Percentiles rank a stretch among this genome's conserved stretches.
Conservation (phyloP, 2,113 vertebrate species). For the Uria aalge region DNA sequence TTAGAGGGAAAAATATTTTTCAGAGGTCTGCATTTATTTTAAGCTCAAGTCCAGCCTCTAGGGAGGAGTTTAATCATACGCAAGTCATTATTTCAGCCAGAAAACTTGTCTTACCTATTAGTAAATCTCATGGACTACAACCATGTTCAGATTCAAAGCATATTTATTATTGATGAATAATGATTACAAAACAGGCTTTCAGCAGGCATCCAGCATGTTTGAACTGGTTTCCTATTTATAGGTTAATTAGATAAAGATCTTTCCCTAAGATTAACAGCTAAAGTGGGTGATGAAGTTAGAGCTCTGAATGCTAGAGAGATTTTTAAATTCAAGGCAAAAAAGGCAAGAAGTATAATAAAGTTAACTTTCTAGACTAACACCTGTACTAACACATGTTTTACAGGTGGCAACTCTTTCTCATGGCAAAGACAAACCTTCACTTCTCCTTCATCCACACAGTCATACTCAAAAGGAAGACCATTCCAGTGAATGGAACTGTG, state of each 20-base stretch:
- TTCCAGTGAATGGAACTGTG: background rate
- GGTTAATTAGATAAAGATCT: background rate
- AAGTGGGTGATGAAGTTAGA: background rate
- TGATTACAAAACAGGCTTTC: background rate
- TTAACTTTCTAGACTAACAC: background rate
- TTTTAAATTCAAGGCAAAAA: background rate
- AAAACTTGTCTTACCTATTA: background rate
- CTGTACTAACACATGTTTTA: background rate
- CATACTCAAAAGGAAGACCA: background rate
- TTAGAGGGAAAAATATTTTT: background rate
- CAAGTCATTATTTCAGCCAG: background rate
- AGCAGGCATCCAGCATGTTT: background rate
- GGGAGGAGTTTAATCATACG: background rate
- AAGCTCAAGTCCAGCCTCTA: background rate
- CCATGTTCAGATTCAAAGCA: background rate
- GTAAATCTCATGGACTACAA: background rate
- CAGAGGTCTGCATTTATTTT: background rate
- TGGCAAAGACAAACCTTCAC: background rate
- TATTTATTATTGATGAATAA: background rate
- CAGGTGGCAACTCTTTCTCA: background rate
- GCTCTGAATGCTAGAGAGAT: background rate
- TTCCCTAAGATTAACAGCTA: background rate
- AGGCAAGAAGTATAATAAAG: background rate
- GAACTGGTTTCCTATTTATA: background rate
- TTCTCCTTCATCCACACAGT: background rate